These are phyloP conservation scores for Drosophila mercatorum DNA, from an alignment of 2,888 invertebrate genomes.

Conservation along the genomic window DNA sequence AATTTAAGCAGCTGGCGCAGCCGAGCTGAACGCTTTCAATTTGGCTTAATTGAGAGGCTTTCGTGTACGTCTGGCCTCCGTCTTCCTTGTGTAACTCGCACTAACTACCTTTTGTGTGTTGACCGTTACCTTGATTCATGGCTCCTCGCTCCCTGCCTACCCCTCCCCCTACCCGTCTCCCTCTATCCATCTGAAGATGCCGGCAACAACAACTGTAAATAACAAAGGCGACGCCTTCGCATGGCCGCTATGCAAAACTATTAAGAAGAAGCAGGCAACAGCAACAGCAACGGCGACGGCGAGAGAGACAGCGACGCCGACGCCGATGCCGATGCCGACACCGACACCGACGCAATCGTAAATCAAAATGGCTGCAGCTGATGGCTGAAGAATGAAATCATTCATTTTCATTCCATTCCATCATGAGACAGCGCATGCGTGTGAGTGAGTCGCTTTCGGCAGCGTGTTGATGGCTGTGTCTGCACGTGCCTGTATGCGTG, in stretches of 20 bases:
- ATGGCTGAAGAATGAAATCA: constrained; percentile 78
- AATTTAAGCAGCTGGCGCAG: constrained; percentile 58
- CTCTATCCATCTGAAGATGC: constrained; percentile 49
- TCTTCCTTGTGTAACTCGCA: constrained; percentile 40
- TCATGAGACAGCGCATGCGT: constrained; percentile 69
- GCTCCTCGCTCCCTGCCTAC: constrained; percentile 2
- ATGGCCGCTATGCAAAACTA: constrained; percentile 64
- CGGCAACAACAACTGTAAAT: constrained; percentile 45
- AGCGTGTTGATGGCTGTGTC: constrained; percentile 43
- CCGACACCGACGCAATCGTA: constrained; percentile 74
- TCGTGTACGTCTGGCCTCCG: constrained; percentile 4
- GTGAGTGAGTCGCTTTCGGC: constrained; percentile 47
- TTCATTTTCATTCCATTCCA: constrained; percentile 65
- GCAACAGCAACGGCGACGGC: too few relatives aligned
- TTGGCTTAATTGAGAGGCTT: constrained; percentile 58
- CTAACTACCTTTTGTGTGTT: constrained; percentile 51
- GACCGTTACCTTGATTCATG: constrained; percentile 64
- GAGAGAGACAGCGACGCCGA: neutral
- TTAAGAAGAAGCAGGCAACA: constrained; percentile 23
- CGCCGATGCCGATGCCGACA: constrained; percentile 23
- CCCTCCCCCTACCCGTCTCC: neutral
- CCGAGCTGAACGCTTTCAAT: constrained; percentile 62
- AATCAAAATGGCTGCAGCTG: constrained; percentile 85
- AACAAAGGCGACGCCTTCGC: constrained; percentile 69
- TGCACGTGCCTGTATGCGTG: constrained; percentile 11